These are phyloP conservation scores for Cremastobaeus sp. DNA, from an alignment of 2,888 invertebrate genomes.

Conservation along the genomic window DNA sequence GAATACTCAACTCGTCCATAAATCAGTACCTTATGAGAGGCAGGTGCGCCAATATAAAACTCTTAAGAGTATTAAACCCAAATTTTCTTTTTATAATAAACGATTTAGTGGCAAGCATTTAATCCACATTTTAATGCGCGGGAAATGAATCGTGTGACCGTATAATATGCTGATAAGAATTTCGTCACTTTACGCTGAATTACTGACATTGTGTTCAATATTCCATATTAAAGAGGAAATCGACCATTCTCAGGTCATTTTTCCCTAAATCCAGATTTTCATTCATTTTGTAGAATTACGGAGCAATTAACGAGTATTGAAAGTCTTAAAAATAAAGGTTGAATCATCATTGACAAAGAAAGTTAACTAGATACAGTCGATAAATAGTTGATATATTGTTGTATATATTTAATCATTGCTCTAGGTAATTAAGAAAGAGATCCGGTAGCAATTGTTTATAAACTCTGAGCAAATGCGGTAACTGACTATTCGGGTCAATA, in stretches of 20 bases:
- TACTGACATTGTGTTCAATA: conserved; percentile 9
- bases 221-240: too few species aligned
- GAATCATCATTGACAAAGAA: too few species aligned
- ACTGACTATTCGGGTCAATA: conserved; percentile 19
- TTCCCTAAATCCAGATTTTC: too few species aligned
- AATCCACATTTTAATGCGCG: conserved; percentile 44
- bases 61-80: conserved; percentile 59
- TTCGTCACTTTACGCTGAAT: conserved; percentile 24
- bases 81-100: conserved; percentile 55
- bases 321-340: too few species aligned
- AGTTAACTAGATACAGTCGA: too few species aligned
- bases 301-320: too few species aligned
- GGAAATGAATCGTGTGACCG: conserved; percentile 21
- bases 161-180: conserved; percentile 28
- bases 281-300: too few species aligned
- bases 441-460: neutral
- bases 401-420: too few species aligned
- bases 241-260: too few species aligned
- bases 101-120: conserved; percentile 52
- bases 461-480: conserved; percentile 1
- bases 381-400: too few species aligned
- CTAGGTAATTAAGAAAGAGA: too few species aligned
- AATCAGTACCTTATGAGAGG: conserved; percentile 55
- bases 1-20: conserved; percentile 57
- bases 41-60: conserved; percentile 56